Evolutionary conservation across 2,888 invertebrate species (phyloP), one percentile per base, ranked within the genome.

Genomic region (Parapristionchus giblindavisi): DNA sequence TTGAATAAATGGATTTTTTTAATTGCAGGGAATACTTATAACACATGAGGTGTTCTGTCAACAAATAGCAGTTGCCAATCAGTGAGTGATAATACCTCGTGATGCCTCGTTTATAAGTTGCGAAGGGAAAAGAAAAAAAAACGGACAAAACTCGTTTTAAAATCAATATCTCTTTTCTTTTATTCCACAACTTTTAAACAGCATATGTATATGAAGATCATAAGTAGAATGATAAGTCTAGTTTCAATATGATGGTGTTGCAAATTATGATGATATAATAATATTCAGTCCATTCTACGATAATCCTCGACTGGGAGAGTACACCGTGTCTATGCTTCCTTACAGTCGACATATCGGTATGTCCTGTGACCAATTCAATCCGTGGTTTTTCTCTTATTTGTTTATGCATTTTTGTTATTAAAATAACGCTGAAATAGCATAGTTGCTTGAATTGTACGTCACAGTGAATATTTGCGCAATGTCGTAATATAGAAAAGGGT

Each of bases 341-440:
- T 66, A 36, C 34, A 51, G 32, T 32, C 29, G 66, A 66, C 66
- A 66, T 21, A 51, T 66, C n/a, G 66, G 66, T 66, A n/a, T n/a
- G n/a, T n/a, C n/a, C n/a, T n/a, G n/a, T n/a, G n/a, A n/a, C n/a
- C n/a, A n/a, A n/a, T n/a, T n/a, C n/a, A n/a, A n/a, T n/a, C n/a
- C n/a, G n/a, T 24, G 11, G 63, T 38, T 63, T 2, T 21, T 61
- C 0, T n/a, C 38, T 21, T 32, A 29, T 11, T 17, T 58, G 32
- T 2, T 58, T 24, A 17, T 27, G 17, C 14, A 54, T 11, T 27
- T 11, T 54, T 21, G 54, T 27, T 24, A 54, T 54, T 29, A 24
- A 24, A 27, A 27, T 27, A 27, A 54, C 54, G 4, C n/a, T 54
- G 54, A 54, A 11, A 4, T 27, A 11, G 54, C 27, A 29, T 21